These are phyloP conservation scores for Tragopan temminckii DNA, from an alignment of 2,797 vertebrate genomes.

Conservation along the genomic window DNA sequence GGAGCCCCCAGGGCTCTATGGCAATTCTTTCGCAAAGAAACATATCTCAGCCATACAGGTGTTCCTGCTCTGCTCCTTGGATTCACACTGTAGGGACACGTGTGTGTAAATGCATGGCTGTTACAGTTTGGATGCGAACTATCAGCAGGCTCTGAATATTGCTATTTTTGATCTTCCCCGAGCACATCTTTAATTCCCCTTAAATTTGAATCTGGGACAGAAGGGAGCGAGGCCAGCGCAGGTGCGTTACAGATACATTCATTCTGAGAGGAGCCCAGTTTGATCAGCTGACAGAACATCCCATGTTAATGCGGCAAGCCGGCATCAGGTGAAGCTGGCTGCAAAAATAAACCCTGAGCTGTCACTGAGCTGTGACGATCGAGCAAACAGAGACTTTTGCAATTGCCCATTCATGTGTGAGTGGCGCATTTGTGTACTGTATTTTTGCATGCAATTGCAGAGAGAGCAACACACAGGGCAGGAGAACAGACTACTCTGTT, in stretches of 20 bases:
- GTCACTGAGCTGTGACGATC: not conserved
- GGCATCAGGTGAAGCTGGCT: not conserved
- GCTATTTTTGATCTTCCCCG: conserved; percentile 49
- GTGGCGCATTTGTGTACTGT: rapidly evolving
- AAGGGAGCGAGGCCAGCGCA: not conserved
- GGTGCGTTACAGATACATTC: not conserved
- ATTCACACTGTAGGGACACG: not conserved
- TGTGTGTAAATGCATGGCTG: conserved; percentile 9
- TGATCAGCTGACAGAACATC: not conserved
- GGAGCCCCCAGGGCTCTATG: not conserved
- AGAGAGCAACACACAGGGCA: not conserved
- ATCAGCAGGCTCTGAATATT: conserved; percentile 1
- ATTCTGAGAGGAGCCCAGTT: not conserved
- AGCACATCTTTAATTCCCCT: conserved; percentile 53
- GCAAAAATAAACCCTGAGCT: not conserved
- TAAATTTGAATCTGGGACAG: conserved; percentile 57
- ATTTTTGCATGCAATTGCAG: rapidly evolving
- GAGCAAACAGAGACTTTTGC: not conserved
- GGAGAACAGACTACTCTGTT: not conserved
- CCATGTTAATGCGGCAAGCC: not conserved
- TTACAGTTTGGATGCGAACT: not conserved
- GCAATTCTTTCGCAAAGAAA: not conserved
- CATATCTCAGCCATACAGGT: not conserved
- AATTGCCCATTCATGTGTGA: not conserved
- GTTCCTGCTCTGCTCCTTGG: not conserved